phyloP scores from a whole-genome alignment of 1,140 invertebrate species.

The Philotrypesis tridentata region DNA sequence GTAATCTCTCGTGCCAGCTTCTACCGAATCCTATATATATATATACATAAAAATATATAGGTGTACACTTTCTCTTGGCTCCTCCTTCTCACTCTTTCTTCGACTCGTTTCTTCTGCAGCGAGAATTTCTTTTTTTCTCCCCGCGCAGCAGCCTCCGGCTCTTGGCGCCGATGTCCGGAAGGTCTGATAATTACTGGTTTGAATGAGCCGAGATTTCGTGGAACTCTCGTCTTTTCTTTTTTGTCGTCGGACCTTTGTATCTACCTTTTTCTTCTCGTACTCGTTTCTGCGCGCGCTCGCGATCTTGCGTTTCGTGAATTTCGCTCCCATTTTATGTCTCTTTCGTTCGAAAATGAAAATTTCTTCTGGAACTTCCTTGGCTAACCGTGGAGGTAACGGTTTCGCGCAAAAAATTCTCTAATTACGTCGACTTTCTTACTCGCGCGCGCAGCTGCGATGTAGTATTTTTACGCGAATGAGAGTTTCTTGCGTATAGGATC shows the following conservation, averaged over 20 bases:
- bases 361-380: no score
- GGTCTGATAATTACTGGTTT: slow-evolving; percentile 25
- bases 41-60: neutral
- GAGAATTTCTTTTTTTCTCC: no score
- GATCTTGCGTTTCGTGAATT: neutral
- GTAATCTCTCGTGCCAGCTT: neutral
- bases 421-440: neutral
- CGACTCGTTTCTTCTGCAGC: no score
- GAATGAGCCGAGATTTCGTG: slow-evolving; percentile 20
- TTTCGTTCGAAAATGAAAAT: neutral
- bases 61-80: neutral
- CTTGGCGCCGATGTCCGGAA: neutral
- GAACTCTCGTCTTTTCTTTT: neutral
- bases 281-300: neutral
- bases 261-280: neutral
- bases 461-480: neutral
- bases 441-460: neutral
- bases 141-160: no score
- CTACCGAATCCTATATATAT: neutral
- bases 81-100: neutral
- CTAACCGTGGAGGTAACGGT: no score
- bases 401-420: no score
- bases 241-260: neutral
- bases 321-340: neutral
- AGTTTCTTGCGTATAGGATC: neutral